phyloP scores from a whole-genome alignment of 1,140 invertebrate genomes.

The Tetraneura akinire region DNA sequence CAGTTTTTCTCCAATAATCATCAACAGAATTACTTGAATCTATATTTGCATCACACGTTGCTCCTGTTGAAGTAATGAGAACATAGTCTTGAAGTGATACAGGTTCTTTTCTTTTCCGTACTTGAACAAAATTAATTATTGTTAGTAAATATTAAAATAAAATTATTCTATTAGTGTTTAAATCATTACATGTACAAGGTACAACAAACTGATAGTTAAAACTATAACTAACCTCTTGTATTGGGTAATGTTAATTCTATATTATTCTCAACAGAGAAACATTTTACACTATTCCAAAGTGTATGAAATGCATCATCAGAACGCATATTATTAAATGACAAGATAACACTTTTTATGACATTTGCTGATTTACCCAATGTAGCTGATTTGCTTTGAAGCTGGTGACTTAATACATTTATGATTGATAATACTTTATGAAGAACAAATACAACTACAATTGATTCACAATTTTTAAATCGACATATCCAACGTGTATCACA shows the following conservation, averaged over 20 bases:
- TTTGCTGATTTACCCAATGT: slow-evolving; percentile 1
- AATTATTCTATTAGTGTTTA: background rate
- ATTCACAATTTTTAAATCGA: background rate
- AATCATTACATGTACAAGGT: background rate
- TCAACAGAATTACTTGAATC: background rate
- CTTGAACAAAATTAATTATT: slow-evolving; percentile 1
- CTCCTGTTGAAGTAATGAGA: background rate
- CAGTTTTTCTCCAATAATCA: background rate
- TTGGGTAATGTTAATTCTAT: background rate
- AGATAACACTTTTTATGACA: slow-evolving; percentile 14
- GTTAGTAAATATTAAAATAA: background rate
- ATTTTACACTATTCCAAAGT: background rate
- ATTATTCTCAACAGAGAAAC: background rate
- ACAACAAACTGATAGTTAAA: background rate
- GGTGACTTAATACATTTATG: slow-evolving; percentile 22
- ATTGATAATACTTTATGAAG: slow-evolving; percentile 19
- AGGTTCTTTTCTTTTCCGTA: background rate
- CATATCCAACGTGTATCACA: background rate
- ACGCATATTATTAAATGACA: background rate
- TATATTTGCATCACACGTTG: background rate
- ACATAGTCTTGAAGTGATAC: background rate
- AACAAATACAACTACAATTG: background rate
- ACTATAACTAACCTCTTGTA: background rate
- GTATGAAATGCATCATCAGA: background rate
- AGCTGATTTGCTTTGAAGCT: slow-evolving; percentile 12